Evolutionary conservation across 2,797 vertebrate species (phyloP).

Genomic region (Urocyon cinereoargenteus): DNA sequence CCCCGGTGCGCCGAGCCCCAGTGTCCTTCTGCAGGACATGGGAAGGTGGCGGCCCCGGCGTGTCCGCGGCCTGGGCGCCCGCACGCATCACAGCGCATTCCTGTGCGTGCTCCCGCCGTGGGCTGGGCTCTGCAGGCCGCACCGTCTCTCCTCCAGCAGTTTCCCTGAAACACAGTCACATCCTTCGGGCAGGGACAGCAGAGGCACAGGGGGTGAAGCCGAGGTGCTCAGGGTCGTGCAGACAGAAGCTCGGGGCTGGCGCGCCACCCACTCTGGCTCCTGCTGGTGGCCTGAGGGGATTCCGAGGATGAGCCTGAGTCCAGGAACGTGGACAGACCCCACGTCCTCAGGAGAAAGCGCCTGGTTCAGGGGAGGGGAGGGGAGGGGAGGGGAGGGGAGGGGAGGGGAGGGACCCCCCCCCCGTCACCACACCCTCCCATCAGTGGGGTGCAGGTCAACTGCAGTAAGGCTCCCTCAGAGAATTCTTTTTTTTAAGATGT

Average conservation of each 20-base stretch:
- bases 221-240: background rate
- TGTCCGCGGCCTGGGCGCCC: too few relatives aligned
- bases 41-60: too few relatives aligned
- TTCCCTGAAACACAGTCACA: background rate
- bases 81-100: too few relatives aligned
- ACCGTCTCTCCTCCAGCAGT: too few relatives aligned
- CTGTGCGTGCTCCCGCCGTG: too few relatives aligned
- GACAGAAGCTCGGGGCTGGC: background rate
- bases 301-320: background rate
- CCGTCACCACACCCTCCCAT: background rate
- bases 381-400: background rate
- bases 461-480: background rate
- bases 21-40: too few relatives aligned
- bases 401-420: background rate
- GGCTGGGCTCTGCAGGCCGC: too few relatives aligned
- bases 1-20: too few relatives aligned
- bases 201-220: background rate
- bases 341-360: background rate
- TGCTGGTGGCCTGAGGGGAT: background rate
- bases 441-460: background rate
- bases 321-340: background rate
- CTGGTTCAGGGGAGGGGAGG: background rate
- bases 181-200: background rate
- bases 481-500: too few relatives aligned
- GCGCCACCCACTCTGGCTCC: background rate